Evolutionary conservation across 2,888 invertebrate genomes (phyloP).

Genomic region (Agonopterix heracliana): DNA sequence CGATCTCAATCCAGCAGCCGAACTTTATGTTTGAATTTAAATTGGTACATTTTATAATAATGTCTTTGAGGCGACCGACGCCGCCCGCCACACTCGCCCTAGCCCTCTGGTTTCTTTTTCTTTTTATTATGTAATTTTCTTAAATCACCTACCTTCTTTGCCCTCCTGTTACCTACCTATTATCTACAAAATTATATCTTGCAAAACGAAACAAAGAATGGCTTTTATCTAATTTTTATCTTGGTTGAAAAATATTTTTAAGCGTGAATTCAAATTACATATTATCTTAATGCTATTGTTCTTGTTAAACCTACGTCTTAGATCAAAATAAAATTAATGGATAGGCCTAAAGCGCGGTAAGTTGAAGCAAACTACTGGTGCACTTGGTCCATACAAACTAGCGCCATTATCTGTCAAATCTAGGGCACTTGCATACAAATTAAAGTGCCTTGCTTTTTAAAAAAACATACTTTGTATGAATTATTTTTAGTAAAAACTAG

Average conservation of each 20-base stretch:
- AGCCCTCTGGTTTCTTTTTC: slow-evolving; percentile 48
- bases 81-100: slow-evolving; percentile 31
- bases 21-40: slow-evolving; percentile 64
- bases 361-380: too few species aligned
- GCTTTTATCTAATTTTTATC: slow-evolving; percentile 14
- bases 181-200: slow-evolving; percentile 34
- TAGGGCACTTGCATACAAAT: too few species aligned
- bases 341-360: too few species aligned
- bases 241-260: neutral
- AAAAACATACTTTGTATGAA: too few species aligned
- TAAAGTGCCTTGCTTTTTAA: too few species aligned
- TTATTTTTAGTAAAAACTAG: too few species aligned
- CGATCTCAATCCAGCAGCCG: slow-evolving; percentile 35
- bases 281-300: too few species aligned
- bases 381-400: too few species aligned
- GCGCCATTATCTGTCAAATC: too few species aligned
- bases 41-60: slow-evolving; percentile 67
- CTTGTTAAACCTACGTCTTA: too few species aligned
- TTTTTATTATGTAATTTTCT: slow-evolving; percentile 72
- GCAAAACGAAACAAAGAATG: slow-evolving; percentile 14
- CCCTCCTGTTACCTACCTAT: slow-evolving; percentile 42
- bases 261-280: too few species aligned
- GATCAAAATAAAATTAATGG: too few species aligned
- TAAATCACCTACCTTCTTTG: slow-evolving; percentile 63
- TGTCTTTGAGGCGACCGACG: slow-evolving; percentile 47